phyloP scores from a whole-genome alignment of 92 coral and sea anemone species.

The Palythoa heliodiscus region DNA sequence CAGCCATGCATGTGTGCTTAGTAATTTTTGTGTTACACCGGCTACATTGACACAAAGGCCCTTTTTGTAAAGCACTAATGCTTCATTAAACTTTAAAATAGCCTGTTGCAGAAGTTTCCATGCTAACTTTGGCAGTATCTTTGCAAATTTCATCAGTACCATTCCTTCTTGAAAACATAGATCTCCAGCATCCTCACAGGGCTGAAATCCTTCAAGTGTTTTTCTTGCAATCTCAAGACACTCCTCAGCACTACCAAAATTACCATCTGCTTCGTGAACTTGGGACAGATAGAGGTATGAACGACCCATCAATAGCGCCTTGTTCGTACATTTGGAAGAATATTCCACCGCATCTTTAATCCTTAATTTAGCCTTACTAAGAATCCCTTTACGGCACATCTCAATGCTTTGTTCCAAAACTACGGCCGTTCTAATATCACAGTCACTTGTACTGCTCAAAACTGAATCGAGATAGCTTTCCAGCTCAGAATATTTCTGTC shows the following conservation, averaged over 20 bases:
- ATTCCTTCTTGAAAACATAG: constrained; percentile 84
- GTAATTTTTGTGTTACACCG: constrained; percentile 61
- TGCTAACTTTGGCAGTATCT: constrained; percentile 74
- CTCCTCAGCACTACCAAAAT: constrained; percentile 93
- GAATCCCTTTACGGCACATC: constrained; percentile 69
- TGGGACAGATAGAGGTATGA: constrained; percentile 84
- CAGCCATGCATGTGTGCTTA: constrained; percentile 64
- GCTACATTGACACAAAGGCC: constrained; percentile 52
- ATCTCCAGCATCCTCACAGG: constrained; percentile 91
- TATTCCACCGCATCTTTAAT: constrained; percentile 82
- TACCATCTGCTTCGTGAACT: constrained; percentile 80
- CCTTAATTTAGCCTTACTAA: constrained; percentile 76
- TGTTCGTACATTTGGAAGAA: constrained; percentile 78
- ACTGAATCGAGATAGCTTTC: constrained; percentile 63
- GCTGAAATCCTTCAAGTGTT: constrained; percentile 68
- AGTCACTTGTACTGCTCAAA: constrained; percentile 61
- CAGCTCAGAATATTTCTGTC: constrained; percentile 64
- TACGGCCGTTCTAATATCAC: constrained; percentile 73
- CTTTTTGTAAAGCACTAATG: constrained; percentile 63
- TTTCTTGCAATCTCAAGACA: constrained; percentile 86
- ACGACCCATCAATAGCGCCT: constrained; percentile 78
- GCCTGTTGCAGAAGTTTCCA: constrained; percentile 79
- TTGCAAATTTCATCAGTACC: constrained; percentile 75
- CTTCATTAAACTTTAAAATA: constrained; percentile 74
- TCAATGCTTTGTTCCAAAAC: constrained; percentile 86